Evolutionary conservation across 2,888 invertebrate genomes (phyloP), one percentile per base, ranked within the genome.

Genomic region (Trachelus troglodyta): DNA sequence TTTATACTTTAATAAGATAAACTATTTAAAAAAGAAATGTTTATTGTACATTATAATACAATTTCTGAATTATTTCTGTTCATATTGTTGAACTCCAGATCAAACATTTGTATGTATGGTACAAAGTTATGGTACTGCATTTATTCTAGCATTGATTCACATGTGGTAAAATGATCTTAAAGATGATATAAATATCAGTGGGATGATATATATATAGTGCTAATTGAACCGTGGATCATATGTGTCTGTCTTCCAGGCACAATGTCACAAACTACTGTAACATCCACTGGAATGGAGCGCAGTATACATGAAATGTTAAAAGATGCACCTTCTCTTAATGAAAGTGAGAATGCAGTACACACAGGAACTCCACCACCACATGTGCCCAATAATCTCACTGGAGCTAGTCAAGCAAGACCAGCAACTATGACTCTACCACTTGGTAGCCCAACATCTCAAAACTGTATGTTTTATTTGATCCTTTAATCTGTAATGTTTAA

Each of bases 281-380:
- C 81, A 31, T 83, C 86, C 23, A 84, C 81, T 81, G 87, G 86
- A 78, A 90, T 91, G 90, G 95, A 95, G 90, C 93, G 95, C 84
- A 95, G 95, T 90, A 96, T 97, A 89, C 96, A 97, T 90, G 96
- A 97, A 93, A 96, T 96, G 96, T 92, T 97, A 80, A 96, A 96
- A 91, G 96, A 97, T 88, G 95, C 96, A 73, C 96, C 96, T 75
- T 94, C 96, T 69, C 93, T 96, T 88, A 96, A 96, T 83, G 96
- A 95, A 87, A 95, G 95, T 83, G 95, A 94, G 85, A 95, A 94
- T 88, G 95, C 95, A 68, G 95, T 96, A 83, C 96, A 95, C 83
- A 95, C 96, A 23, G 96, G 95, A 80, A 95, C 95, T 12, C 95
- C 96, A 86, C 94, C 95, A 37, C 92, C 92, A 74, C 91, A 90